These are phyloP conservation scores for Kryptopterus vitreolus DNA, from an alignment of 2,797 vertebrate species.

Conservation along the genomic window DNA sequence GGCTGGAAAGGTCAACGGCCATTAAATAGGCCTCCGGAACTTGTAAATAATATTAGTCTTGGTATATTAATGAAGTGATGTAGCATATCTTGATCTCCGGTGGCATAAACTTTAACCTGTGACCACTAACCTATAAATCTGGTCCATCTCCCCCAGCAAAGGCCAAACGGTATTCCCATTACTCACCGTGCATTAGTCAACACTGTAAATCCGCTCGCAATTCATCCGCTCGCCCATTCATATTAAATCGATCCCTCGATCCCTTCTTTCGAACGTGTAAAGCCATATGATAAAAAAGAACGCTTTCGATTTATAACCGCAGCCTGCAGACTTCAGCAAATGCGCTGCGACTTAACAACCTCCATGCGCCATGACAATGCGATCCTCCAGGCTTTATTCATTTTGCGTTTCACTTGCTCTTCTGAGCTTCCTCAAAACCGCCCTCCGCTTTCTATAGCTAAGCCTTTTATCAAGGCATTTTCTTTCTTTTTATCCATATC, in stretches of 20 bases:
- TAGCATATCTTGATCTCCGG: neutral
- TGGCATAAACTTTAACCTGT: neutral
- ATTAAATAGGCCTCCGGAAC: neutral
- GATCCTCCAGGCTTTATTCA: constrained; percentile 28
- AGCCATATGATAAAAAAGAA: constrained; percentile 27
- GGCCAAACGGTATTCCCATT: neutral
- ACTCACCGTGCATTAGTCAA: neutral
- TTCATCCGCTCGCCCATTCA: neutral
- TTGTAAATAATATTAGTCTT: neutral
- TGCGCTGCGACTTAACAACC: constrained; percentile 74
- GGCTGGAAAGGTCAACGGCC: too few species aligned
- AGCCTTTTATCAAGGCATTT: neutral
- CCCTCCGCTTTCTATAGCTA: neutral
- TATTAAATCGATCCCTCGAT: constrained; percentile 47
- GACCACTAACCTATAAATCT: neutral
- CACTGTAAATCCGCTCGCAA: neutral
- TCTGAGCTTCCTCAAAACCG: neutral
- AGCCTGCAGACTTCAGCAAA: constrained; percentile 66
- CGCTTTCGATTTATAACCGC: constrained; percentile 68
- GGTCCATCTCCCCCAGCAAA: neutral
- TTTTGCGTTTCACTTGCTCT: constrained; percentile 9
- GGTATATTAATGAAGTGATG: neutral
- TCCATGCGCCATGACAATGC: constrained; percentile 48
- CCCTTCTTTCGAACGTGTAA: constrained; percentile 61
- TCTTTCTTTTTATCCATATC: neutral